These are phyloP conservation scores for Belonocnema kinseyi DNA, from an alignment of 1,140 invertebrate genomes.

Conservation along the genomic window DNA sequence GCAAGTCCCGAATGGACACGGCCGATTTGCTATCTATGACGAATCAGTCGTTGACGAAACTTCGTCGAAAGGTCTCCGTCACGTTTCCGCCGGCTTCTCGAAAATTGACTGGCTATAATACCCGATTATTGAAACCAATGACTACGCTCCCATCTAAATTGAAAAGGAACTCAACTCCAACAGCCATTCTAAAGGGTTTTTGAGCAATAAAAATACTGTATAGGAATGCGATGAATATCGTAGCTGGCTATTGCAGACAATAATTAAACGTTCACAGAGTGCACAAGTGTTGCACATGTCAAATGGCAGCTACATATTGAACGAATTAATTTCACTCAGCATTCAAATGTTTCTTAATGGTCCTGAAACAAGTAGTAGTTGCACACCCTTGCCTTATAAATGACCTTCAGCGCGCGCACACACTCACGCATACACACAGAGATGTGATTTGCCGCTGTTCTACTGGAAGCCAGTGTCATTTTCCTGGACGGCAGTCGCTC, in stretches of 20 bases:
- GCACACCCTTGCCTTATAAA: background rate
- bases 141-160: constrained; percentile 39
- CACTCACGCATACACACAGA: background rate
- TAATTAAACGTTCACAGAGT: background rate
- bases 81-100: constrained; percentile 51
- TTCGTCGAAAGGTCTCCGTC: constrained; percentile 64
- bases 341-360: background rate
- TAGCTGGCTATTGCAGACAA: constrained; percentile 11
- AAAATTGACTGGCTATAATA: constrained; percentile 54
- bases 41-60: constrained; percentile 66
- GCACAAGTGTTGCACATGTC: background rate
- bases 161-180: constrained; percentile 40
- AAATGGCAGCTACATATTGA: constrained; percentile 10
- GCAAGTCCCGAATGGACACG: constrained; percentile 45
- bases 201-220: constrained; percentile 28
- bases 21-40: constrained; percentile 57
- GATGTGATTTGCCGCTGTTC: too few species aligned
- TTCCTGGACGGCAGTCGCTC: too few species aligned
- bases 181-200: constrained; percentile 34
- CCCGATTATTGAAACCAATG: constrained; percentile 39
- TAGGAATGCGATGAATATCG: constrained; percentile 25
- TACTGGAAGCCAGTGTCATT: too few species aligned
- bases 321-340: background rate
- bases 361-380: background rate
- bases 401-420: background rate